Evolutionary conservation across 1,140 invertebrate genomes (phyloP).

Genomic region (Drosophila kepulauana): DNA sequence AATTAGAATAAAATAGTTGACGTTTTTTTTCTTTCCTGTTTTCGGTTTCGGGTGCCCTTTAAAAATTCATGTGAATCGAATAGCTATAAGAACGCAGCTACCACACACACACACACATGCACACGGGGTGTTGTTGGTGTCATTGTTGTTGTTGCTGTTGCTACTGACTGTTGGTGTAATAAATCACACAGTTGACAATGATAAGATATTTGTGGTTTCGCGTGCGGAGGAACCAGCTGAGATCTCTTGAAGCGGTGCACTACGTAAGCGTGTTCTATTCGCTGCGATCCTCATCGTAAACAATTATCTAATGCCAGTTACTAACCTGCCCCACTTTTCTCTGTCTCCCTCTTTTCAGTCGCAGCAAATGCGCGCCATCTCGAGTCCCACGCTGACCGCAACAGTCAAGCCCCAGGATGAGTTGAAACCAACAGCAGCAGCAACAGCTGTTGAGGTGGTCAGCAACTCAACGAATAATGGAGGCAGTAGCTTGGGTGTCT

Average conservation of each 20-base stretch:
- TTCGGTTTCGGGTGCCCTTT: neutral
- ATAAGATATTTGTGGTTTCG: conserved; percentile 61
- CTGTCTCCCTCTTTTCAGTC: conserved; percentile 49
- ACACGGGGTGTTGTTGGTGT: neutral
- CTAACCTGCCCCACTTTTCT: neutral
- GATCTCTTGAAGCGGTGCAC: conserved; percentile 22
- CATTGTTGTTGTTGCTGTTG: no score
- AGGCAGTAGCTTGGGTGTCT: conserved; percentile 84
- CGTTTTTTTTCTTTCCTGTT: neutral
- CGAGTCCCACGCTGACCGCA: conserved; percentile 75
- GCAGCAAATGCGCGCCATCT: conserved; percentile 79
- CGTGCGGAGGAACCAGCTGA: conserved; percentile 34
- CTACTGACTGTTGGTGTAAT: neutral
- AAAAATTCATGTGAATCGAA: conserved; percentile 51
- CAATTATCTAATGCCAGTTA: conserved; percentile 5
- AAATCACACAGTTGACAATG: conserved; percentile 25
- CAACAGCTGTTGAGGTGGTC: neutral
- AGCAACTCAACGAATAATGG: neutral
- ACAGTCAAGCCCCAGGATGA: conserved; percentile 30
- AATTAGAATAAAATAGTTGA: conserved; percentile 3
- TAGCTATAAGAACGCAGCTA: conserved; percentile 10
- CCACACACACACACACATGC: neutral
- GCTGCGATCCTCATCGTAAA: neutral
- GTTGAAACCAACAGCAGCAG: conserved; percentile 2
- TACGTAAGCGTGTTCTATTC: conserved; percentile 28